Evolutionary conservation across 2,888 invertebrate genomes (phyloP).

Genomic region (Clusia tigrina): DNA sequence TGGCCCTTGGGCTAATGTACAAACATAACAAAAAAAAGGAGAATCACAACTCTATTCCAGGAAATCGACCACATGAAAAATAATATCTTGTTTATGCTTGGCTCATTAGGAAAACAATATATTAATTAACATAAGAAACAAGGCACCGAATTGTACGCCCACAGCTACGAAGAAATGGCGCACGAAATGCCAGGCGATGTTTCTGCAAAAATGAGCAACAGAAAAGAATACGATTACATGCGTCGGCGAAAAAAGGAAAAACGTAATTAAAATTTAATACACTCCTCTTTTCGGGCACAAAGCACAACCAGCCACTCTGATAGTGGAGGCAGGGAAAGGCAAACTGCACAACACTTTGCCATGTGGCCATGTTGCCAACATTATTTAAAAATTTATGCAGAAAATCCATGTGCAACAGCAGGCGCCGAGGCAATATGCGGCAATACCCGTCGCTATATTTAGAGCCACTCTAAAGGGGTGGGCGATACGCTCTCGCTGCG

Average conservation of each 20-base stretch:
- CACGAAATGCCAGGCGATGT: background rate
- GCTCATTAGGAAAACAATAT: background rate
- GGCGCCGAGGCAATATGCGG: too few relatives aligned
- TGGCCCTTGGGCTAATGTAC: too few relatives aligned
- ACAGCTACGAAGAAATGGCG: background rate
- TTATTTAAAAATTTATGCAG: too few relatives aligned
- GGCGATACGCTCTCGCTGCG: too few relatives aligned
- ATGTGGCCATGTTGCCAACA: too few relatives aligned
- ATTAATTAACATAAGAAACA: constrained; percentile 8
- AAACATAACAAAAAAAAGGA: too few relatives aligned
- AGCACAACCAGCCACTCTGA: background rate
- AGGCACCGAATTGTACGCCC: background rate
- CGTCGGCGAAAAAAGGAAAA: background rate
- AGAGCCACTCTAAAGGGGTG: too few relatives aligned
- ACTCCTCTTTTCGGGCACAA: background rate
- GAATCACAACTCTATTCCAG: too few relatives aligned
- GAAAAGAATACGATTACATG: background rate
- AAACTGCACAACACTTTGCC: too few relatives aligned
- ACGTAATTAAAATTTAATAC: constrained; percentile 6
- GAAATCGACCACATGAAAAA: background rate
- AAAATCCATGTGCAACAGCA: too few relatives aligned
- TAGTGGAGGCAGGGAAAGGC: too few relatives aligned
- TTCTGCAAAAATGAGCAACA: background rate
- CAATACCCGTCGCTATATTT: too few relatives aligned
- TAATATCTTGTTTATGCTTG: constrained; percentile 6